These are phyloP conservation scores for Halyomorpha halys DNA, from an alignment of 1,140 invertebrate species.

Conservation along the genomic window DNA sequence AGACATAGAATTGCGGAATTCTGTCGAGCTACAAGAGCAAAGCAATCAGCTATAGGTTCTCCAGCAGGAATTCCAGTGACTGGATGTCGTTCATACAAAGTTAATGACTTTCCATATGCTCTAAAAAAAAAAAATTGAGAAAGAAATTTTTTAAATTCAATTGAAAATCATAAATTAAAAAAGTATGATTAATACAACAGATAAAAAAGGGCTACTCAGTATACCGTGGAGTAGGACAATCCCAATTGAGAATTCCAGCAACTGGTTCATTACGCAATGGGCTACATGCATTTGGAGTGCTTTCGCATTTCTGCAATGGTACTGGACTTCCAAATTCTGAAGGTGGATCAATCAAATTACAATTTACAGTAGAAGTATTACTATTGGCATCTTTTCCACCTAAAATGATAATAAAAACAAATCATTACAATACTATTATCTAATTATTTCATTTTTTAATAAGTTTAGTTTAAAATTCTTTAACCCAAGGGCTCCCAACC, in stretches of 20 bases:
- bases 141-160: background rate
- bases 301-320: conserved; percentile 39
- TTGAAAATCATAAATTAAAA: too few species aligned
- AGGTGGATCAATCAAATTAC: conserved; percentile 28
- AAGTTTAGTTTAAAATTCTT: too few species aligned
- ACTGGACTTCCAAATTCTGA: conserved; percentile 26
- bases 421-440: too few species aligned
- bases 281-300: conserved; percentile 33
- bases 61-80: conserved; percentile 63
- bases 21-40: conserved; percentile 66
- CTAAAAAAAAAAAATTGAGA: conserved; percentile 37
- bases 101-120: conserved; percentile 35
- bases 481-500: too few species aligned
- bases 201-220: background rate
- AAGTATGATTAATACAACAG: too few species aligned
- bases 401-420: too few species aligned
- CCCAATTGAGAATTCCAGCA: conserved; percentile 58
- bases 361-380: conserved; percentile 28
- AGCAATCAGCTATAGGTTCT: conserved; percentile 83
- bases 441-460: too few species aligned
- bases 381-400: conserved; percentile 27
- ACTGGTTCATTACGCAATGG: conserved; percentile 33
- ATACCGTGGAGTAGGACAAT: conserved; percentile 4
- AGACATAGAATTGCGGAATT: conserved; percentile 73
- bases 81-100: conserved; percentile 70